Conservation (phyloP, 1,140 invertebrate species). For the Paralvinella palmiformis region DNA sequence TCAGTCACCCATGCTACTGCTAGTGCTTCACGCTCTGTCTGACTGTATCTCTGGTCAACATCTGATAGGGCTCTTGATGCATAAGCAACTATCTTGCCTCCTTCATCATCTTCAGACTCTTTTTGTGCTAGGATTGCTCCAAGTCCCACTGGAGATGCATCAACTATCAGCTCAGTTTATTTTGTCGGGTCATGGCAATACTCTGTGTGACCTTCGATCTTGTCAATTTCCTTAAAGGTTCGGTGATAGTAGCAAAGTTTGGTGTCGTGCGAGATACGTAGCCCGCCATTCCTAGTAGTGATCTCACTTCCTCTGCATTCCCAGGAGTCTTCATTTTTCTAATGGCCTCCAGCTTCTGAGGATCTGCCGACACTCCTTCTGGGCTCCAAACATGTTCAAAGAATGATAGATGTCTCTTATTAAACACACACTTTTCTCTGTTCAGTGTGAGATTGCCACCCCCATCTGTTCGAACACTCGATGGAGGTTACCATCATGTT, state of each 20-base stretch:
- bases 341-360: conserved; percentile 1
- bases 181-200: neutral
- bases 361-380: too few relatives aligned
- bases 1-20: neutral
- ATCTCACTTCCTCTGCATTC: conserved; percentile 3
- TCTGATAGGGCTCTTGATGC: neutral
- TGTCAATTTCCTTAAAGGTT: too few relatives aligned
- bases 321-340: neutral
- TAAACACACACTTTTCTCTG: conserved; percentile 3
- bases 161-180: neutral
- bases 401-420: conserved; percentile 3
- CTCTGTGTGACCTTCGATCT: too few relatives aligned
- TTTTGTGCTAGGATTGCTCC: conserved; percentile 8
- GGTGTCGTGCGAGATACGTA: too few relatives aligned
- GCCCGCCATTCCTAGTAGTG: neutral
- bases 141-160: conserved; percentile 3
- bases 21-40: conserved; percentile 8
- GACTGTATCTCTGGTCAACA: neutral
- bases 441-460: neutral
- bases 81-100: neutral
- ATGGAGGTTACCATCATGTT: conserved; percentile 5
- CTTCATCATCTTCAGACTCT: neutral
- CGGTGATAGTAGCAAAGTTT: too few relatives aligned
- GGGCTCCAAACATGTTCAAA: conserved; percentile 8
- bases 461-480: conserved; percentile 15